phyloP scores from a whole-genome alignment of 92 coral and sea anemone genomes.

The Parazoanthus swiftii region DNA sequence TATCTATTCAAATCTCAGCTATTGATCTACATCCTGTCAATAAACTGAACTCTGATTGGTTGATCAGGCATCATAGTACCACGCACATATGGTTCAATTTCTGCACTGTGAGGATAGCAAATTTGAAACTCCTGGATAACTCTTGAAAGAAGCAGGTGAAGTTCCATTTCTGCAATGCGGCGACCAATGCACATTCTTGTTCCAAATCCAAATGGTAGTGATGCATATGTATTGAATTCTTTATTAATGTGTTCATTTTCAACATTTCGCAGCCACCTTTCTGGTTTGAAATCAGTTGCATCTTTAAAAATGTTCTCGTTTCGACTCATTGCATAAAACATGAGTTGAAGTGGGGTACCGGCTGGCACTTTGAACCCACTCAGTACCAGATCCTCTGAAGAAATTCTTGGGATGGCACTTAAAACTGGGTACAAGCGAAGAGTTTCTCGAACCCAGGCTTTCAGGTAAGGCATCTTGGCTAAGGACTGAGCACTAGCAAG shows the following conservation, averaged over 20 bases:
- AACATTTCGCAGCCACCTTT: background rate
- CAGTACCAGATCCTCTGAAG: conserved; percentile 47
- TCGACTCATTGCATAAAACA: background rate
- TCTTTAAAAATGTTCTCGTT: background rate
- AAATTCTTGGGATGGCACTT: conserved; percentile 2
- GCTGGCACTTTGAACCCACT: conserved; percentile 57
- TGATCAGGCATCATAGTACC: no score
- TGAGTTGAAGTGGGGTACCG: conserved; percentile 20
- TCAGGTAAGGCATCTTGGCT: conserved; percentile 63
- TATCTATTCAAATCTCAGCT: no score
- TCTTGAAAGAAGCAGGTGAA: conserved; percentile 33
- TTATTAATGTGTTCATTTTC: background rate
- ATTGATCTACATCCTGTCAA: no score
- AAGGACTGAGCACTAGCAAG: conserved; percentile 39
- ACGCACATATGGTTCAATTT: no score
- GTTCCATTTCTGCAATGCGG: conserved; percentile 49
- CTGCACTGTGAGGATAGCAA: background rate
- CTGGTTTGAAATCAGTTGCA: background rate
- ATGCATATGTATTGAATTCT: conserved; percentile 40
- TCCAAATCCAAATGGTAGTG: conserved; percentile 69
- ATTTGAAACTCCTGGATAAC: conserved; percentile 35
- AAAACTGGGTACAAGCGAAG: conserved; percentile 66
- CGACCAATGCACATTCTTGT: conserved; percentile 71
- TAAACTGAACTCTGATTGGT: no score
- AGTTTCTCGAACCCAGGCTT: conserved; percentile 69